phyloP scores from a whole-genome alignment of 92 coral and sea anemone species.

The Siderastrea radians region DNA sequence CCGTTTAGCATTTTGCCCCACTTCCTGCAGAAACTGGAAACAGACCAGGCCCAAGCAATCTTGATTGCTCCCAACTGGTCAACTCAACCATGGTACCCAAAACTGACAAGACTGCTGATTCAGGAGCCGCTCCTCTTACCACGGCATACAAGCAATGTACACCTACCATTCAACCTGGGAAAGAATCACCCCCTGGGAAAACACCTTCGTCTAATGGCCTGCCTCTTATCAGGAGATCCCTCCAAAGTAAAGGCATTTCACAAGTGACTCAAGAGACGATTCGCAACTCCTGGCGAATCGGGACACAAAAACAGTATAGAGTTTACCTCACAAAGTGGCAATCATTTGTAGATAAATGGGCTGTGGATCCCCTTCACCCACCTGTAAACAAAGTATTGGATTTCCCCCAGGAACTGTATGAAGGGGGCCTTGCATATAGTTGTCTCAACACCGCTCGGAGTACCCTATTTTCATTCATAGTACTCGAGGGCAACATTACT shows the following conservation, averaged over 20 bases:
- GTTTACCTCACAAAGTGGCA: constrained; percentile 66
- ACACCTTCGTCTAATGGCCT: constrained; percentile 45
- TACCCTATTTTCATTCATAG: constrained; percentile 38
- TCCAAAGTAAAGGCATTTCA: constrained; percentile 60
- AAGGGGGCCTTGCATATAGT: constrained; percentile 34
- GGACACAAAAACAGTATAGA: constrained; percentile 55
- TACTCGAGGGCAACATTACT: constrained; percentile 28
- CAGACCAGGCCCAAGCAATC: constrained; percentile 53
- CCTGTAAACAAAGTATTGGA: constrained; percentile 34
- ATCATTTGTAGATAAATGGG: constrained; percentile 49
- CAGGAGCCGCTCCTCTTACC: constrained; percentile 48
- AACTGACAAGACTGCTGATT: constrained; percentile 61
- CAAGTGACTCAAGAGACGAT: constrained; percentile 62
- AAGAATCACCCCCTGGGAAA: constrained; percentile 52
- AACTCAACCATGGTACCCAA: constrained; percentile 73
- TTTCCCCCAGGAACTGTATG: constrained; percentile 39
- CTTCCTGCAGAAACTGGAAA: constrained; percentile 47
- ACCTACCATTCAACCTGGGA: constrained; percentile 49
- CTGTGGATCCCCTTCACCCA: constrained; percentile 67
- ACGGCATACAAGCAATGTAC: constrained; percentile 37
- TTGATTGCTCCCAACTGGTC: constrained; percentile 68
- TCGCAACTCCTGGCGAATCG: constrained; percentile 60
- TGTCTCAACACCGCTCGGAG: constrained; percentile 43
- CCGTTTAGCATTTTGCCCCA: constrained; percentile 54
- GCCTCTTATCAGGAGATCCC: constrained; percentile 57